Conservation (phyloP, 2,888 invertebrate species). For the Mesorhabditis sp. region DNA sequence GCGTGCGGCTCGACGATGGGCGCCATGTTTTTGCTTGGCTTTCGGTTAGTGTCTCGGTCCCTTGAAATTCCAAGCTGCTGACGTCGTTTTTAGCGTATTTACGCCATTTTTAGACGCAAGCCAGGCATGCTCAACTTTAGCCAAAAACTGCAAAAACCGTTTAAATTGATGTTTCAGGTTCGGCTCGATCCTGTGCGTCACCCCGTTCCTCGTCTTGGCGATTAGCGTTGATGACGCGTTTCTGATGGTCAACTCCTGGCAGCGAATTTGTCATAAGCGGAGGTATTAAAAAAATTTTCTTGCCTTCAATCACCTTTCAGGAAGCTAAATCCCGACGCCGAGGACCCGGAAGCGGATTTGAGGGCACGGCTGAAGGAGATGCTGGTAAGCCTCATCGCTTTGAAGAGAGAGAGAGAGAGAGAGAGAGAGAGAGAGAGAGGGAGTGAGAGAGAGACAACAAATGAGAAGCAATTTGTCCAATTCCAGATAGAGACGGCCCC, state of each 20-base stretch:
- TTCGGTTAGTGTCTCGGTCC: conserved; percentile 22
- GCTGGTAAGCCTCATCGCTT: conserved; percentile 20
- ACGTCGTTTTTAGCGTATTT: too few species aligned
- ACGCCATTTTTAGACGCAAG: too few species aligned
- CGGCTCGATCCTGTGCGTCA: conserved; percentile 55
- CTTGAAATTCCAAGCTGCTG: too few species aligned
- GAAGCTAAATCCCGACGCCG: conserved; percentile 7
- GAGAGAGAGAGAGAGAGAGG: too few species aligned
- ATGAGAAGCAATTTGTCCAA: too few species aligned
- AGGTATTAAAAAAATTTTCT: conserved; percentile 11
- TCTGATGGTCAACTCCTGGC: conserved; percentile 55
- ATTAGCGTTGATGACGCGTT: conserved; percentile 56
- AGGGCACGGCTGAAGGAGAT: conserved; percentile 32
- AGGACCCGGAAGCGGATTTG: conserved; percentile 21
- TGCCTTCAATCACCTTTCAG: neutral
- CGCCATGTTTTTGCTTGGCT: conserved; percentile 46
- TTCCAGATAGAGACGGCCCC: neutral
- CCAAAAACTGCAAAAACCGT: neutral
- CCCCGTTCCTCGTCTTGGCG: conserved; percentile 50
- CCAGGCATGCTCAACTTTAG: neutral
- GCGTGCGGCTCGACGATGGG: conserved; percentile 46
- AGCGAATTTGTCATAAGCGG: conserved; percentile 35
- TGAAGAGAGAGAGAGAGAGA: neutral
- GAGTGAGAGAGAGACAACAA: too few species aligned
- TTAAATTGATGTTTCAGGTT: conserved; percentile 34